Conservation (phyloP, 2,113 vertebrate species). For the Bos taurus region ARS-UCD2.0 NC_037338.1:55171001-55171500, state of each 20-base stretch:
- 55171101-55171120: not conserved
- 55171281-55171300: not conserved
- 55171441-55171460: too few species aligned
- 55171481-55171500: not conserved
- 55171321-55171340: too few species aligned
- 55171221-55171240: not conserved
- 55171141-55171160: not conserved
- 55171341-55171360: rapidly evolving
- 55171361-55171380: not conserved
- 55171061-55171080: not conserved
- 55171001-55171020: not conserved
- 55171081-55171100: not conserved
- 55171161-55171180: not conserved
- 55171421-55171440: not conserved
- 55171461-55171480: not conserved
- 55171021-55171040: not conserved
- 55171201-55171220: not conserved
- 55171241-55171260: not conserved
- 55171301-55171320: not conserved
- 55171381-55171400: not conserved
- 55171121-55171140: not conserved
- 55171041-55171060: not conserved
- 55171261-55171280: not conserved
- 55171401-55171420: not conserved
- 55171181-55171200: not conserved